Conservation (phyloP, 92 coral and sea anemone genomes). For the Bergia puertoricense region DNA sequence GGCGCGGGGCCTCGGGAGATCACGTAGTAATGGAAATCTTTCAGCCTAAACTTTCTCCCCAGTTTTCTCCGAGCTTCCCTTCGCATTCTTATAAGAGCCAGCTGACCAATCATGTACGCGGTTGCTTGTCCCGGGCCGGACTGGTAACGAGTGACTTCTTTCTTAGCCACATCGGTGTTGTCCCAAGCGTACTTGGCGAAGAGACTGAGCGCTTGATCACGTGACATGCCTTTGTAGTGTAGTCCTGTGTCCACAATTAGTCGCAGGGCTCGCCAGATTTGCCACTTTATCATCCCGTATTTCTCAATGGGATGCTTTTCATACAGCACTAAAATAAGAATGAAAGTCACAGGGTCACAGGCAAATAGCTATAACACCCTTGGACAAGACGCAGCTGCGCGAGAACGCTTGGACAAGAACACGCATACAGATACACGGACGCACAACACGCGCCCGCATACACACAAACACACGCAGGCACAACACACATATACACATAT, state of each 20-base stretch:
- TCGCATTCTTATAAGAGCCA: conserved; percentile 79
- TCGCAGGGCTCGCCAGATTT: conserved; percentile 96
- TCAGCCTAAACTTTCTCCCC: conserved; percentile 64
- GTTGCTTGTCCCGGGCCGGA: conserved; percentile 98
- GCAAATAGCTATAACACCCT: neutral
- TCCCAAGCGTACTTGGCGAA: conserved; percentile 91
- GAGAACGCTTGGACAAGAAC: neutral
- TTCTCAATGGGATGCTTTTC: conserved; percentile 55
- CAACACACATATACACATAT: too few species aligned
- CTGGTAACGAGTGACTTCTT: conserved; percentile 96
- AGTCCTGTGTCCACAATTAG: conserved; percentile 94
- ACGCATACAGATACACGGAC: neutral
- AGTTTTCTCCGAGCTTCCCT: conserved; percentile 65
- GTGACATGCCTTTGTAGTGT: conserved; percentile 90
- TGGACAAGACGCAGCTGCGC: neutral
- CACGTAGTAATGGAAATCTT: conserved; percentile 90
- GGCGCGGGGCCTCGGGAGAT: conserved; percentile 86
- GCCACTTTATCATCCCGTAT: conserved; percentile 97
- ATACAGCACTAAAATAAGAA: conserved; percentile 59
- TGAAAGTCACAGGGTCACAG: neutral
- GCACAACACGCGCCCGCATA: neutral
- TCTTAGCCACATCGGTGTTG: conserved; percentile 87
- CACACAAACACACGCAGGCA: too few species aligned
- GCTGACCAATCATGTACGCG: conserved; percentile 98
- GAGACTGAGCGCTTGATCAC: conserved; percentile 75